Evolutionary conservation across 1,140 invertebrate genomes (phyloP).

Genomic region (Psix sp.): DNA sequence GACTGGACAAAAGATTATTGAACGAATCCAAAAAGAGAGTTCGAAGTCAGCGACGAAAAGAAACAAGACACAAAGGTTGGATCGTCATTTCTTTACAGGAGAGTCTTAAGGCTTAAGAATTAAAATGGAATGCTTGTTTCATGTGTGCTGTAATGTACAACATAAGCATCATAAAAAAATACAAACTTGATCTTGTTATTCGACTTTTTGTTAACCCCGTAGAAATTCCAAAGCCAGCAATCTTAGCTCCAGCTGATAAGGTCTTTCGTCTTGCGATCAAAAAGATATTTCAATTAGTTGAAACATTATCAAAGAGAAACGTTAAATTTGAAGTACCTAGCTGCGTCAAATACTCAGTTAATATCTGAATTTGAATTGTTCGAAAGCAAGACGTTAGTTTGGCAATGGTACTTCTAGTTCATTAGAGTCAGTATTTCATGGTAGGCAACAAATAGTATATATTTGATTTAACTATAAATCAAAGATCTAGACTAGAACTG

Average conservation of each 20-base stretch:
- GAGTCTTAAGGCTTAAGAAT: slow-evolving; percentile 30
- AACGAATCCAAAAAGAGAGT: no score
- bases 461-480: slow-evolving; percentile 58
- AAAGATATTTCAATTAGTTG: no score
- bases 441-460: slow-evolving; percentile 57
- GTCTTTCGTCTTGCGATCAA: neutral
- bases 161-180: slow-evolving; percentile 63
- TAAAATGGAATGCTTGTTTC: slow-evolving; percentile 50
- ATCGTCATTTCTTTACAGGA: slow-evolving; percentile 21
- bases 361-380: slow-evolving; percentile 8
- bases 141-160: slow-evolving; percentile 56
- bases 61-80: slow-evolving; percentile 18
- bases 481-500: slow-evolving; percentile 64
- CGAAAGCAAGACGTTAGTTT: slow-evolving; percentile 33
- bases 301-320: no score
- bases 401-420: slow-evolving; percentile 51
- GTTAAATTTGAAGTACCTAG: no score
- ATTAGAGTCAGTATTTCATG: slow-evolving; percentile 41
- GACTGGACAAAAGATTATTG: no score
- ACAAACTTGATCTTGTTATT: slow-evolving; percentile 51
- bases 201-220: slow-evolving; percentile 18
- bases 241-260: neutral
- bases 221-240: slow-evolving; percentile 48
- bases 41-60: neutral
- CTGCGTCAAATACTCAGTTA: neutral